Conservation (phyloP, 2,888 invertebrate genomes). For the Alviniconcha strummeri region DNA sequence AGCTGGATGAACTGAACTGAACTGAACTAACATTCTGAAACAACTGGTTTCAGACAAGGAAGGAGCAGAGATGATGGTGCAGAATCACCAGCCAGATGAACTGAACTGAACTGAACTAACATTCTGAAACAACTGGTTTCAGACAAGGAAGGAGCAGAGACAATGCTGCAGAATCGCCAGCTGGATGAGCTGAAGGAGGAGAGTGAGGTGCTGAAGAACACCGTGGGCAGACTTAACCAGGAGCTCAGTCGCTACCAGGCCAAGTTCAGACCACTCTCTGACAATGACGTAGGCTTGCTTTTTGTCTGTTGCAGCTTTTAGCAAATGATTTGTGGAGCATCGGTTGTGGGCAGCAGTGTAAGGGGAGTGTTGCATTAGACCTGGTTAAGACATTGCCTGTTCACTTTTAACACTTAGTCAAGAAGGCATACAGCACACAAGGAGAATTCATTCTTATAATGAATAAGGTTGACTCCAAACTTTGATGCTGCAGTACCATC, state of each 20-base stretch:
- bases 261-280: conserved; percentile 59
- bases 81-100: conserved; percentile 60
- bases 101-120: conserved; percentile 37
- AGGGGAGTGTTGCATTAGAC: too few species aligned
- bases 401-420: too few species aligned
- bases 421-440: too few species aligned
- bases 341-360: too few species aligned
- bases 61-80: conserved; percentile 52
- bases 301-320: too few species aligned
- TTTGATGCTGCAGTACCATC: too few species aligned
- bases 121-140: conserved; percentile 8
- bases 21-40: background rate
- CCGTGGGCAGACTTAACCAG: conserved; percentile 66
- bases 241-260: conserved; percentile 71
- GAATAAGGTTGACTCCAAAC: too few species aligned
- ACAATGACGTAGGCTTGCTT: conserved; percentile 38
- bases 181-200: conserved; percentile 67
- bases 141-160: conserved; percentile 57
- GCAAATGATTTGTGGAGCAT: too few species aligned
- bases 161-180: conserved; percentile 56
- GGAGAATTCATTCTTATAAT: too few species aligned
- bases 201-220: conserved; percentile 63
- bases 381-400: too few species aligned
- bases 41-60: conserved; percentile 49
- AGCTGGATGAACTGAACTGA: conserved; percentile 57